phyloP scores from a whole-genome alignment of 1,140 invertebrate species.

The Glossosoma conforme region DNA sequence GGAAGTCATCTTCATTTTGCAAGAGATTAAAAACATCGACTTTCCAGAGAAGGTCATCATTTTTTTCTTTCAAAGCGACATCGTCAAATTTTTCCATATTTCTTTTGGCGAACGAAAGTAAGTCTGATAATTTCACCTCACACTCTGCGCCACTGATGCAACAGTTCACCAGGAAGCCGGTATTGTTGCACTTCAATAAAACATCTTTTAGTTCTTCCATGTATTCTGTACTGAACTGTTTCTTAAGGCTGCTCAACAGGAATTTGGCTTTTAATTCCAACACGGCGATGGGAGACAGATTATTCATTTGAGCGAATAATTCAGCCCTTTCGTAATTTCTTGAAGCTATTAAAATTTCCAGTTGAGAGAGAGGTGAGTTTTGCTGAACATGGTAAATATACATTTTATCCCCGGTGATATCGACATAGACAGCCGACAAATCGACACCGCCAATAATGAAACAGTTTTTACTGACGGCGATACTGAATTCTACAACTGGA shows the following conservation, averaged over 20 bases:
- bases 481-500: constrained; percentile 11
- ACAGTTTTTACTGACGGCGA: constrained; percentile 19
- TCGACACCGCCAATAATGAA: constrained; percentile 22
- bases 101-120: constrained; percentile 24
- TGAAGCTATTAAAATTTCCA: constrained; percentile 24
- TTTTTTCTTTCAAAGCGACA: constrained; percentile 10
- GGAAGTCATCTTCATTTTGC: constrained; percentile 10
- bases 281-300: constrained; percentile 22
- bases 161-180: constrained; percentile 23
- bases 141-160: constrained; percentile 22
- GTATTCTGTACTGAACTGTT: constrained; percentile 10
- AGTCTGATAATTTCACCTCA: constrained; percentile 14
- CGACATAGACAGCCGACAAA: constrained; percentile 20
- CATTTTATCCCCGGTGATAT: constrained; percentile 22
- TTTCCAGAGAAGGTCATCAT: constrained; percentile 25
- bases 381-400: constrained; percentile 25
- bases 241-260: constrained; percentile 22
- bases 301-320: constrained; percentile 25
- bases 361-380: constrained; percentile 26
- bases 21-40: constrained; percentile 21
- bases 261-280: constrained; percentile 29
- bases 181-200: constrained; percentile 18
- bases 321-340: constrained; percentile 28
- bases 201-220: constrained; percentile 24
- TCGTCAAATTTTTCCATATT: constrained; percentile 12